Evolutionary conservation across 1,140 invertebrate genomes (phyloP).

Genomic region (Anoplophora glabripennis): DNA sequence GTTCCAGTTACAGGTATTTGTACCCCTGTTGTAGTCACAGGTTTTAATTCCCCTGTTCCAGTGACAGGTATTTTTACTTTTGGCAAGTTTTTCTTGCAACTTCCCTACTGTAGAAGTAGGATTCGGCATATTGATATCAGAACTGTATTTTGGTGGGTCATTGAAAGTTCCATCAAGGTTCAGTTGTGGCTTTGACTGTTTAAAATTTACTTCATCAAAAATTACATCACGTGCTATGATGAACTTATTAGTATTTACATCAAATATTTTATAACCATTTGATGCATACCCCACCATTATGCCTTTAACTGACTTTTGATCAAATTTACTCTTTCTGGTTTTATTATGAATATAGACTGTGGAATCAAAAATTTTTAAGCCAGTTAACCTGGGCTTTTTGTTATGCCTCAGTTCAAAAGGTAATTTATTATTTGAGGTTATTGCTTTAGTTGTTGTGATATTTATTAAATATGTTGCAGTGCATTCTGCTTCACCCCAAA

Average conservation of each 20-base stretch:
- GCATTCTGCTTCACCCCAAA: no score
- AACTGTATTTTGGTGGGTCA: not conserved
- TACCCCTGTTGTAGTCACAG: not conserved
- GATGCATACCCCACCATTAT: slow-evolving; percentile 6
- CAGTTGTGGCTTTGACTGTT: not conserved
- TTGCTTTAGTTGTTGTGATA: no score
- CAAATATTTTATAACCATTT: slow-evolving; percentile 11
- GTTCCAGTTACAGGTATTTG: slow-evolving; percentile 13
- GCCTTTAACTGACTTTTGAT: slow-evolving; percentile 10
- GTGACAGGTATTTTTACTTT: slow-evolving; percentile 12
- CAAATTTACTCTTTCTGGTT: slow-evolving; percentile 14
- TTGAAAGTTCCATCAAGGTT: slow-evolving; percentile 1
- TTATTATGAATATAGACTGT: no score
- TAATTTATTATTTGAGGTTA: no score
- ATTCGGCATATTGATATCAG: not conserved
- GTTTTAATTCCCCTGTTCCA: not conserved
- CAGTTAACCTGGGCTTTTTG: no score
- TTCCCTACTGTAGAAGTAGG: not conserved
- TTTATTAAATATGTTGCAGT: no score
- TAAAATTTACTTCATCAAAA: slow-evolving; percentile 3
- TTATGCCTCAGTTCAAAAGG: no score
- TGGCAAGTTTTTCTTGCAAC: not conserved
- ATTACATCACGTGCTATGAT: slow-evolving; percentile 1
- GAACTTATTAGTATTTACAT: slow-evolving; percentile 1
- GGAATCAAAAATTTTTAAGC: no score